Conservation (phyloP, 2,113 vertebrate genomes). For the Agapornis roseicollis region DNA sequence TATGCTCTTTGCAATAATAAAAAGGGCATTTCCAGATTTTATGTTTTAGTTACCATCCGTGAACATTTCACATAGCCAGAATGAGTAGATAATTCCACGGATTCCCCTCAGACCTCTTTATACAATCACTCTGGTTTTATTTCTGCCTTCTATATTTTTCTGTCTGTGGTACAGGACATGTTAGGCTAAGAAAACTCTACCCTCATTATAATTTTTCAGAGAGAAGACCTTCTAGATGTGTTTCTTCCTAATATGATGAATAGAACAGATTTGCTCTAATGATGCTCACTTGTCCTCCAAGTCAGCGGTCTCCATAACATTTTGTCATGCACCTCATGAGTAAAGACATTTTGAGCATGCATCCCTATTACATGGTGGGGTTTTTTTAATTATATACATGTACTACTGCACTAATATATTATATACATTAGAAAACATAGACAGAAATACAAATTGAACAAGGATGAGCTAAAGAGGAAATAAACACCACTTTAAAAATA, state of each 20-base stretch:
- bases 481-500: neutral
- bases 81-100: neutral
- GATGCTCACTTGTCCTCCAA: neutral
- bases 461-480: neutral
- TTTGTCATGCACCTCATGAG: neutral
- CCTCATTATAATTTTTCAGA: neutral
- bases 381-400: neutral
- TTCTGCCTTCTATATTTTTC: neutral
- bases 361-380: neutral
- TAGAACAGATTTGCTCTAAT: neutral
- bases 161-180: neutral
- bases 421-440: neutral
- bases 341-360: neutral
- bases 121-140: neutral
- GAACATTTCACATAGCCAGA: neutral
- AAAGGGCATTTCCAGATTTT: neutral
- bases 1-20: neutral
- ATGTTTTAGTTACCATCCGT: neutral
- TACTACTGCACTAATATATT: neutral
- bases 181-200: neutral
- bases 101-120: neutral
- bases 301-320: neutral
- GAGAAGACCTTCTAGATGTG: neutral
- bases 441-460: neutral
- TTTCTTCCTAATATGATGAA: neutral